A percentile compares a stretch with the other conserved stretches of the same genome.
Evolutionary conservation across 1,140 invertebrate species (phyloP).

Genomic region (Thaumatotibia leucotreta): DNA sequence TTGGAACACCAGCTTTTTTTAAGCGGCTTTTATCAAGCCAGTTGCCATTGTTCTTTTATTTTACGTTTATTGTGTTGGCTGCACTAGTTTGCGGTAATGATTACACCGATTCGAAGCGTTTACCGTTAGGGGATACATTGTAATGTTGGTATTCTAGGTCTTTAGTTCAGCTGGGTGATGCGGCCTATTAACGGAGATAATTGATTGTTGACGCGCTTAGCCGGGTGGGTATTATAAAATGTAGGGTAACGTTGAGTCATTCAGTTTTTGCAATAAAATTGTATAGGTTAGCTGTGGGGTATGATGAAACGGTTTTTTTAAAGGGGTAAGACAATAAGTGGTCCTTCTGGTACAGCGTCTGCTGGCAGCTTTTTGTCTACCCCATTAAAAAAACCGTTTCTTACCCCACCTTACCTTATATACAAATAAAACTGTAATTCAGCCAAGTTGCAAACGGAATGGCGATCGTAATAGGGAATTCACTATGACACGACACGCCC

Average conservation of each 20-base stretch:
- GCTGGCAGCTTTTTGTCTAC: no score
- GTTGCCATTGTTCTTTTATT: conserved; percentile 57
- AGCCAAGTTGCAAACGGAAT: no score
- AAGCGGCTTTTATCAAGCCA: conserved; percentile 52
- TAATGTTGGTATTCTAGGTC: conserved; percentile 3
- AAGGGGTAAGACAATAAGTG: no score
- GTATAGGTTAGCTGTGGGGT: background rate
- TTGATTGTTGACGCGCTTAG: conserved; percentile 1
- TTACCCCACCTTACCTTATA: no score
- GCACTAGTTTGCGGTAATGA: conserved; percentile 43
- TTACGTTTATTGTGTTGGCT: conserved; percentile 45
- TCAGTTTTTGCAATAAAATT: background rate
- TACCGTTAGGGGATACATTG: conserved; percentile 42
- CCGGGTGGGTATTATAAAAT: no score
- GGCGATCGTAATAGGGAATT: no score
- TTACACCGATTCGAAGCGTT: conserved; percentile 41
- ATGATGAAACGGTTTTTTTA: no score
- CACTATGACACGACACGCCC: no score
- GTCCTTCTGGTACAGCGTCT: no score
- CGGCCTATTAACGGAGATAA: conserved; percentile 8
- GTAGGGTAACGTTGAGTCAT: background rate
- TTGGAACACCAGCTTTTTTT: conserved; percentile 64
- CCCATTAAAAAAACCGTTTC: no score
- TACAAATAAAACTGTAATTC: no score
- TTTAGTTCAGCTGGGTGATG: background rate